Conservation (phyloP, 2,113 vertebrate genomes). For the Pao palembangensis region DNA sequence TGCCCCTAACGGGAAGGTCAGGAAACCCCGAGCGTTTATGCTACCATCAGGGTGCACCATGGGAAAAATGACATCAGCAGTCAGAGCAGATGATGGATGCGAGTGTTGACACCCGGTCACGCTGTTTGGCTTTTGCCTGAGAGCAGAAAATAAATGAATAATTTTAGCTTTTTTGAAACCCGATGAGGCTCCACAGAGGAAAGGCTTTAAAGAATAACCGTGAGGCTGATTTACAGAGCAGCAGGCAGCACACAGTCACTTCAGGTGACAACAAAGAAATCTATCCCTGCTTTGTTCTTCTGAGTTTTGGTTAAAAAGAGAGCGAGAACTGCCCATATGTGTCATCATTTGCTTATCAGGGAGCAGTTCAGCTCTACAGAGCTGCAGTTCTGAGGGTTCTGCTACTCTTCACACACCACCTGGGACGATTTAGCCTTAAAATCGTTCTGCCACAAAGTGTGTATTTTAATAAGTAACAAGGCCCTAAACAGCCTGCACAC, state of each 20-base stretch:
- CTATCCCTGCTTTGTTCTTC: no score
- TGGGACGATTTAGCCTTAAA: not conserved
- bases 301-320: not conserved
- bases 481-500: no score
- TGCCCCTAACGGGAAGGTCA: constrained; percentile 21
- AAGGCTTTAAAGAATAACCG: constrained; percentile 3
- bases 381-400: not conserved
- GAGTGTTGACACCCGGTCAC: constrained; percentile 39
- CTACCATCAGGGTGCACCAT: constrained; percentile 13
- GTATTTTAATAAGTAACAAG: no score
- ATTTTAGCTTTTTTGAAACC: constrained; percentile 31
- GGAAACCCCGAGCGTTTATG: constrained; percentile 28
- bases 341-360: not conserved
- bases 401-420: not conserved
- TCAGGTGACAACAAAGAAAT: constrained; percentile 7
- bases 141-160: constrained; percentile 43
- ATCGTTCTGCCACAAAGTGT: not conserved
- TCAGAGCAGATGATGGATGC: constrained; percentile 23
- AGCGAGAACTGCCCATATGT: not conserved
- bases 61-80: constrained; percentile 6
- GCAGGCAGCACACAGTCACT: not conserved
- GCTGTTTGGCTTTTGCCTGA: constrained; percentile 39
- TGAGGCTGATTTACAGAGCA: constrained; percentile 7
- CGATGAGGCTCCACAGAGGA: constrained; percentile 33
- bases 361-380: not conserved